Evolutionary conservation across 2,888 invertebrate genomes (phyloP), one percentile per base, ranked within the genome.

Genomic region (Lomographa bimaculata): DNA sequence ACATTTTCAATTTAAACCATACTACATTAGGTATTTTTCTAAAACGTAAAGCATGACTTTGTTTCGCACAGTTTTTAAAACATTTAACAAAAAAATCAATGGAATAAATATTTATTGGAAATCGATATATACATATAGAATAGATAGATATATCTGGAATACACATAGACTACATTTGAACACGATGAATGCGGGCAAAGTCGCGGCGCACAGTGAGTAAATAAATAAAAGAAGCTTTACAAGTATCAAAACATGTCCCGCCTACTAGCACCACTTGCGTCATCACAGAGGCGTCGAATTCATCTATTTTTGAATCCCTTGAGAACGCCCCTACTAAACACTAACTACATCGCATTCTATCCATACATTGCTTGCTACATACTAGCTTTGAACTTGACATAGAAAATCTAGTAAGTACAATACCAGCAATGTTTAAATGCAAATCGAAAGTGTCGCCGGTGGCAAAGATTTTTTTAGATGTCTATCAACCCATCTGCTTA

Each of bases 281-380:
- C 82, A 83, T 60, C 34, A 50, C 49, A 12, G 50, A 48, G 43
- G 53, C 59, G 59, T 63, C 52, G 56, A 65, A 63, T 71, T 62
- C 57, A 49, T 77, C 81, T 82, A 83, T 83, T 81, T 82, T 61
- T 56, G 73, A 58, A 55, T 42, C 52, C 54, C 65, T 62, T 68
- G 70, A 65, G 76, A 73, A 68, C 60, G 45, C 41, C 42, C 35
- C 38, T 35, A 48, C 50, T 33, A 52, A 14, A 9, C 6, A 7
- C 34, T 10, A 9, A 35, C 12, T 7, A 9, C 17, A 8, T 46
- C 8, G 12, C 29, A 38, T 4, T 33, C 27, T 46, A 20, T 3
- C 2, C 33, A 8, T 66, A 59, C 69, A 66, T 61, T 57, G 60
- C 64, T 44, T 27, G 34, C 7, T 43, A 3, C 5, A 18, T 5